These are phyloP conservation scores for Yponomeuta sedellus DNA, from an alignment of 2,888 invertebrate species.

Conservation along the genomic window DNA sequence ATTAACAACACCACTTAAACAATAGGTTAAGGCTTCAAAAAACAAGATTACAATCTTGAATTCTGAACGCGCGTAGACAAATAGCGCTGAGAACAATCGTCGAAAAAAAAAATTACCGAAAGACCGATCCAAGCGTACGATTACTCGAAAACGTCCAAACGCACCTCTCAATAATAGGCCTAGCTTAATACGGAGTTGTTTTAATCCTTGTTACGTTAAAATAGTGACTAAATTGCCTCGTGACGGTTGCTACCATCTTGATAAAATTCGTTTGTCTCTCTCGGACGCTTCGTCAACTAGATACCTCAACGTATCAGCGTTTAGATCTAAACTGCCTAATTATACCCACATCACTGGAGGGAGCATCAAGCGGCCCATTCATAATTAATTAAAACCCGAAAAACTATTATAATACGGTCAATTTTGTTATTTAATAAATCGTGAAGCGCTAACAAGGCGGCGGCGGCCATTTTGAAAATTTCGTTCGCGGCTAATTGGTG, in stretches of 20 bases:
- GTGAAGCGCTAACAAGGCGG: conserved; percentile 61
- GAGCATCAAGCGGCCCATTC: conserved; percentile 65
- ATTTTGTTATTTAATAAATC: conserved; percentile 73
- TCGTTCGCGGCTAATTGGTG: conserved; percentile 32
- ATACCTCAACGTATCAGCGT: conserved; percentile 49
- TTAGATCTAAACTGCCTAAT: conserved; percentile 70
- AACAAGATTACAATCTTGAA: conserved; percentile 52
- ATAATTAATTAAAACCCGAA: conserved; percentile 71
- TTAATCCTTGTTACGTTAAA: background rate
- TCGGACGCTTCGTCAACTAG: conserved; percentile 14
- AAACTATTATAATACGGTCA: conserved; percentile 72
- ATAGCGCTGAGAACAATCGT: conserved; percentile 72
- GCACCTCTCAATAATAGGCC: conserved; percentile 63
- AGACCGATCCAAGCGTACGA: conserved; percentile 57
- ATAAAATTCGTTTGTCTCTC: conserved; percentile 13
- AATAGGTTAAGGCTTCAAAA: background rate
- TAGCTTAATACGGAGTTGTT: background rate
- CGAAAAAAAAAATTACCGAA: conserved; percentile 67
- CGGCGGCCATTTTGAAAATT: conserved; percentile 56
- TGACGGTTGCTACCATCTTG: conserved; percentile 5
- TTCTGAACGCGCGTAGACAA: conserved; percentile 64
- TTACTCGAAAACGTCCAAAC: conserved; percentile 46
- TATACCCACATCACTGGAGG: conserved; percentile 72
- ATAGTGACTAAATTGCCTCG: conserved; percentile 10
- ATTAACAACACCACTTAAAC: background rate